phyloP scores from a whole-genome alignment of 2,888 invertebrate genomes.

The Chelonus formosanus region DNA sequence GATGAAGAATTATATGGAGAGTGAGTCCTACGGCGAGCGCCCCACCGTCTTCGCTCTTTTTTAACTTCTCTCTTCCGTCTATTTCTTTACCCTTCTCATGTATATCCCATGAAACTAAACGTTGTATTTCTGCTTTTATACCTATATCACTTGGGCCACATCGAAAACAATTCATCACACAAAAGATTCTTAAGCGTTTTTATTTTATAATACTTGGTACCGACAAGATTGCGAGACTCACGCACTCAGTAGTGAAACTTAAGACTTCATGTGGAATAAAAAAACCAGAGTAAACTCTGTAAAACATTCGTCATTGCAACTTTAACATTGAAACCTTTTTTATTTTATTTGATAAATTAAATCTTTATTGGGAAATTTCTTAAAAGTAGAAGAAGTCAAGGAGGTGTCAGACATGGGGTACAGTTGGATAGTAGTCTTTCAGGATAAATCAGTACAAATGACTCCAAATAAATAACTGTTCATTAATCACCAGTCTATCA shows the following conservation, averaged over 20 bases:
- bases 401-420: too few relatives aligned
- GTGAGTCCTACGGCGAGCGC: constrained; percentile 44
- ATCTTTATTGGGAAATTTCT: too few relatives aligned
- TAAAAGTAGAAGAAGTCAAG: too few relatives aligned
- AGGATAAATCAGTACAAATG: too few relatives aligned
- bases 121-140: constrained; percentile 32
- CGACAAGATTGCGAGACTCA: too few relatives aligned
- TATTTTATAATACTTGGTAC: constrained; percentile 44
- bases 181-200: constrained; percentile 53
- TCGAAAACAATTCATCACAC: constrained; percentile 55
- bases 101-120: constrained; percentile 20
- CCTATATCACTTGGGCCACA: constrained; percentile 31
- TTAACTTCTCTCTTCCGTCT: not conserved
- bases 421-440: too few relatives aligned
- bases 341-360: too few relatives aligned
- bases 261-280: not conserved
- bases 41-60: constrained; percentile 26
- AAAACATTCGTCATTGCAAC: too few relatives aligned
- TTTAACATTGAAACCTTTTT: too few relatives aligned
- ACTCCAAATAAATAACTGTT: too few relatives aligned
- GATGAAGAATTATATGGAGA: constrained; percentile 27
- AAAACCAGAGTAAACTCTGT: too few relatives aligned
- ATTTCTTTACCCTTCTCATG: constrained; percentile 16
- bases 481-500: too few relatives aligned
- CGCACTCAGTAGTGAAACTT: not conserved